These are phyloP conservation scores for Oikopleura vanhoeffeni DNA, from an alignment of 23 tunicate genomes.

Conservation along the genomic window DNA sequence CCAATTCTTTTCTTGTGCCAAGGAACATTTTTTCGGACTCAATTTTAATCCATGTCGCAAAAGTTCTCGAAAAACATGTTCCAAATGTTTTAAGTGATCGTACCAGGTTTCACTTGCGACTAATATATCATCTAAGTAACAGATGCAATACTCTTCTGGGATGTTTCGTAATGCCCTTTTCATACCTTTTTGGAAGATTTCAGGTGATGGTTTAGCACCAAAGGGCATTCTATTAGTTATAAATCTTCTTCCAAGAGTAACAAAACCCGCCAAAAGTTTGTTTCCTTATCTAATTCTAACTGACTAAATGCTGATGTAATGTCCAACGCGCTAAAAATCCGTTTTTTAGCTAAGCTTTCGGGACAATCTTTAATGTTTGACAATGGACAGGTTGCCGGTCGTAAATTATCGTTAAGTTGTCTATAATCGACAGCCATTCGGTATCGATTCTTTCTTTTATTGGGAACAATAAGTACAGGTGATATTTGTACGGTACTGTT, in stretches of 20 bases:
- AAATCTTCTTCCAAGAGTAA: neutral
- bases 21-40: neutral
- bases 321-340: neutral
- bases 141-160: neutral
- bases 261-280: neutral
- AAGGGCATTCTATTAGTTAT: neutral
- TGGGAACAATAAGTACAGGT: neutral
- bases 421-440: neutral
- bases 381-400: neutral
- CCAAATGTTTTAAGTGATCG: neutral
- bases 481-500: neutral
- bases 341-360: neutral
- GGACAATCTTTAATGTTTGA: neutral
- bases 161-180: neutral
- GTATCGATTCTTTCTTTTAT: neutral
- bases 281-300: neutral
- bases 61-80: neutral
- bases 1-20: neutral
- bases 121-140: neutral
- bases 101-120: neutral
- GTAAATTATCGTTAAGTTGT: neutral
- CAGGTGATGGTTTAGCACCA: neutral
- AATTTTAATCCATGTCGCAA: neutral
- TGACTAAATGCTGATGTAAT: neutral
- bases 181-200: neutral